Conservation (phyloP, 1,140 invertebrate genomes). For the Formica selysi region DNA sequence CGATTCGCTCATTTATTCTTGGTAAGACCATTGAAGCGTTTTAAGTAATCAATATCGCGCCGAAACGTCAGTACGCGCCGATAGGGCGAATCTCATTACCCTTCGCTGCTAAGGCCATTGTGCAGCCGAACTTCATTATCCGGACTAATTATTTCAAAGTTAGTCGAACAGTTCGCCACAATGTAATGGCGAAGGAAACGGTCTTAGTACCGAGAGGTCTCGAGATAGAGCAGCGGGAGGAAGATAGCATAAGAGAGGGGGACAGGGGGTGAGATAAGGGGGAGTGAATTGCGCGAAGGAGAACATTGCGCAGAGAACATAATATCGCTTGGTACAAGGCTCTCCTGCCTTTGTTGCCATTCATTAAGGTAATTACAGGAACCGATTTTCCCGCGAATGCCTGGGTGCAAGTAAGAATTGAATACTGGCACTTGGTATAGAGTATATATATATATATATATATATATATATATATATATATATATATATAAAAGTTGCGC, state of each 20-base stretch:
- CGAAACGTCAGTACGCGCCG: conserved; percentile 71
- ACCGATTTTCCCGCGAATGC: conserved; percentile 72
- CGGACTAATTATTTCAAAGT: conserved; percentile 86
- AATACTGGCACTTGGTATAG: conserved; percentile 59
- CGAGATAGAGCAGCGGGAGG: conserved; percentile 47
- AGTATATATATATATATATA: background rate
- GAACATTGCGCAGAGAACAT: conserved; percentile 53
- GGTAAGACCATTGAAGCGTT: conserved; percentile 66
- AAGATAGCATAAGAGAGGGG: conserved; percentile 46
- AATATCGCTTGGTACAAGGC: conserved; percentile 69
- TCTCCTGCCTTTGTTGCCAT: conserved; percentile 75
- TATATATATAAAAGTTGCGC: conserved; percentile 2
- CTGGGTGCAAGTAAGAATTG: conserved; percentile 59
- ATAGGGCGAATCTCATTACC: conserved; percentile 79
- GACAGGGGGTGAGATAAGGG: background rate
- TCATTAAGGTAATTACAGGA: conserved; percentile 80
- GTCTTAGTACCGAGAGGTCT: conserved; percentile 72
- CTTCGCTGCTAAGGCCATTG: conserved; percentile 78
- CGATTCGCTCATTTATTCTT: conserved; percentile 68
- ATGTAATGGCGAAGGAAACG: conserved; percentile 83
- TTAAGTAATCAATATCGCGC: conserved; percentile 79
- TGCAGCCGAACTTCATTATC: conserved; percentile 84
- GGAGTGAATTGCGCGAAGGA: background rate
- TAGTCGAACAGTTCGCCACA: conserved; percentile 84
- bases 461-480: background rate